Evolutionary conservation across 2,113 vertebrate genomes (phyloP).

Genomic region (Pluvialis apricaria): DNA sequence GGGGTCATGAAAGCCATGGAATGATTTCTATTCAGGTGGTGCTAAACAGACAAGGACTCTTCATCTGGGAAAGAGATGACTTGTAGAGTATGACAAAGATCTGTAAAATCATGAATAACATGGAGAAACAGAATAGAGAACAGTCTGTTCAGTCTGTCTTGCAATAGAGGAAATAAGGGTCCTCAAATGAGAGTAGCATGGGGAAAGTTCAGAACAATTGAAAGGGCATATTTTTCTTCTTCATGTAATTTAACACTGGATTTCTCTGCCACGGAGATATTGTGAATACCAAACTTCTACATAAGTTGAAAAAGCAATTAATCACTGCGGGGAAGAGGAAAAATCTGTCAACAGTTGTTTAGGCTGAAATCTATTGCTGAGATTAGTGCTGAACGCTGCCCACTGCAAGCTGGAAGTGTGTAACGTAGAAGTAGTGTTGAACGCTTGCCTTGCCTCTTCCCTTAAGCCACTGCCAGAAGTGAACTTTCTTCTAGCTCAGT

Average conservation of each 20-base stretch:
- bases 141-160: not conserved
- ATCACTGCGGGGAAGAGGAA: not conserved
- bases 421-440: too few relatives aligned
- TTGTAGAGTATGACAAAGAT: not conserved
- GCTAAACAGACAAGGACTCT: not conserved
- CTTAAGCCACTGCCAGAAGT: not conserved
- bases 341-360: not conserved
- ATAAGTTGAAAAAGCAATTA: not conserved
- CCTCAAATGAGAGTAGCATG: not conserved
- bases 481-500: not conserved
- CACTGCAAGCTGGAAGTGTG: not conserved
- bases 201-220: not conserved
- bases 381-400: not conserved
- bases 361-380: not conserved
- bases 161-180: not conserved
- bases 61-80: not conserved
- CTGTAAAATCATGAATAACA: not conserved
- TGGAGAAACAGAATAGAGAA: not conserved
- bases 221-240: not conserved
- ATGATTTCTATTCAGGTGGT: not conserved
- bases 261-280: not conserved
- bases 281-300: not conserved
- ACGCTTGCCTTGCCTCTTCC: not conserved
- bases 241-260: not conserved
- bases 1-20: not conserved